Evolutionary conservation across 2,888 invertebrate genomes (phyloP).

Genomic region (Phengaris arion): DNA sequence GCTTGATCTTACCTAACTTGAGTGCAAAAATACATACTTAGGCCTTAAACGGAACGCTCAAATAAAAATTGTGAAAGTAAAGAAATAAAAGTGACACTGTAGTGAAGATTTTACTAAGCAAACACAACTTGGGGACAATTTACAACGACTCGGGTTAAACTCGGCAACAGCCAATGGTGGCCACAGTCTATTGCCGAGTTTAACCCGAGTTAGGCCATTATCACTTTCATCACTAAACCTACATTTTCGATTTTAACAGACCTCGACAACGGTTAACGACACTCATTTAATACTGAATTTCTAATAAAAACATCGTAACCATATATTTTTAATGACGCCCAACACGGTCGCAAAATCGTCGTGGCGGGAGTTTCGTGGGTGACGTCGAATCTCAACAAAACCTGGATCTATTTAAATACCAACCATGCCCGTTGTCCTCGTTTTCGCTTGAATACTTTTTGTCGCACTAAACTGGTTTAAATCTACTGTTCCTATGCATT

Average conservation of each 20-base stretch:
- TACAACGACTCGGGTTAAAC: too few species aligned
- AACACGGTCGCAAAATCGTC: background rate
- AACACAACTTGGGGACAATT: too few species aligned
- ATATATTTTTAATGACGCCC: background rate
- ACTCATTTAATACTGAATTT: background rate
- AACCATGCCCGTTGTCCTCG: constrained; percentile 32
- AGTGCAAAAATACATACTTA: too few species aligned
- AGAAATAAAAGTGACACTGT: too few species aligned
- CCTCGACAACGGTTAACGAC: background rate
- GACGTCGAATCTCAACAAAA: constrained; percentile 29
- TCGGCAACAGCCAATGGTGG: too few species aligned
- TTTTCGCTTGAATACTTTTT: constrained; percentile 33
- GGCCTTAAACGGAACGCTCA: too few species aligned
- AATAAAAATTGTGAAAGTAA: too few species aligned
- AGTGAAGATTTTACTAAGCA: too few species aligned
- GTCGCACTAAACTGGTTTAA: constrained; percentile 33
- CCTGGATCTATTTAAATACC: constrained; percentile 33
- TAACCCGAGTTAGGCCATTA: too few species aligned
- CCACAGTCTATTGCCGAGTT: too few species aligned
- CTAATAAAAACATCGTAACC: background rate
- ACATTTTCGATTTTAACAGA: background rate
- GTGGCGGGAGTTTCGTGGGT: background rate
- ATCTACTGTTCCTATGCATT: constrained; percentile 27
- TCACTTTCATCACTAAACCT: too few species aligned
- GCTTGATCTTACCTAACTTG: too few species aligned